Evolutionary conservation across 1,140 invertebrate genomes (phyloP), one percentile per base, ranked within the genome.

Genomic region (Conus ventricosus): DNA sequence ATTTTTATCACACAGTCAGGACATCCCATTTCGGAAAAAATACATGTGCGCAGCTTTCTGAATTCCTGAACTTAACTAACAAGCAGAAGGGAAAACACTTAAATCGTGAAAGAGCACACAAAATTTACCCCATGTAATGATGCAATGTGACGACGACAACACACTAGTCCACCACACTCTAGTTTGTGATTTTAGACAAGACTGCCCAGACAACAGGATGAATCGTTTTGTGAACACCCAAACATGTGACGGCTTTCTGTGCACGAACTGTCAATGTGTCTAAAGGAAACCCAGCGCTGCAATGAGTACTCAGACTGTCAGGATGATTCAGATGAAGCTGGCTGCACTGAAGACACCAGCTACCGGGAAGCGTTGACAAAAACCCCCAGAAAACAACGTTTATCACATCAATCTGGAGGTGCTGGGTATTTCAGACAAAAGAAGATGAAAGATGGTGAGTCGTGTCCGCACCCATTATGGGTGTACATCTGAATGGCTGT

Each of bases 121-220:
- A 39, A 0, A 39, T 39, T 39, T 39, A 39, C 39, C 39, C 0
- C 3, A 39, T 39, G 39, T 39, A 39, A 39, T 11, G 60, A 51
- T 60, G n/a, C 7, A 63, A 23, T 10, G 25, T 85, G n/a, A 0
- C 17, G n/a, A 63, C 3, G 39, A 39, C 39, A 11, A n/a, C n/a
- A 15, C 55, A 17, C 5, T 6, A 8, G 25, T 85, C 13, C 84
- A 55, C n/a, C 39, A 85, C 84, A 63, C 84, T 1, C 57, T 85
- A 25, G 57, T 85, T 10, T 85, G 84, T 67, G 84, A 85, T 39
- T 85, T 85, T 25, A 85, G n/a, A 57, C 23, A 57, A 13, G 84
- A 85, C 84, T 85, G 39, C 3, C 54, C 27, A 39, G 55, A 25
- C n/a, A 85, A n/a, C 54, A 15, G 27, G 84, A 85, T 53, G 84